A percentile compares a stretch with the other conserved stretches of the same genome.
Evolutionary conservation across 1,140 invertebrate genomes (phyloP).

Genomic region (Hylaeus volcanicus): DNA sequence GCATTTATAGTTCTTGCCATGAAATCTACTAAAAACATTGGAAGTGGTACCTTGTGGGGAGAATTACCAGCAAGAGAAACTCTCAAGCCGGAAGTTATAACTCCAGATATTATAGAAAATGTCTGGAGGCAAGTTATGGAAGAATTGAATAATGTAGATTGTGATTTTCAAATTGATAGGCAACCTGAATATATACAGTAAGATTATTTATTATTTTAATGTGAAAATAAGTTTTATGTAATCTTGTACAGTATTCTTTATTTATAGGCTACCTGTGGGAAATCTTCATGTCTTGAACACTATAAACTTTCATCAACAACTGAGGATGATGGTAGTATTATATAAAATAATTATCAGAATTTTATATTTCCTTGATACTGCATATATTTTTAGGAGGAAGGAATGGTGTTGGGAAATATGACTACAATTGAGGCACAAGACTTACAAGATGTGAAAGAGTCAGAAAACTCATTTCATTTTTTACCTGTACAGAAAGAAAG

Average conservation of each 20-base stretch:
- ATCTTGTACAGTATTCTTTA: not conserved
- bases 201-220: constrained; percentile 33
- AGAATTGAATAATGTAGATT: constrained; percentile 72
- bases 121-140: constrained; percentile 78
- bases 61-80: constrained; percentile 75
- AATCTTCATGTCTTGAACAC: constrained; percentile 77
- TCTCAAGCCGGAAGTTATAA: constrained; percentile 78
- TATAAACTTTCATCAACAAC: constrained; percentile 73
- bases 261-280: constrained; percentile 72
- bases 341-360: constrained; percentile 3
- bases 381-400: constrained; percentile 68
- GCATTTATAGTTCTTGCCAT: constrained; percentile 52
- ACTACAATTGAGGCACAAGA: constrained; percentile 66
- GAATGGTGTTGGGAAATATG: constrained; percentile 68
- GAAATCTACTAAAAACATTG: constrained; percentile 73
- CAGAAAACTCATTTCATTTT: constrained; percentile 66
- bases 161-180: constrained; percentile 73
- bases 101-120: constrained; percentile 79
- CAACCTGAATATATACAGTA: constrained; percentile 77
- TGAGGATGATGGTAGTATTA: constrained; percentile 72
- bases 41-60: constrained; percentile 71
- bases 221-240: not conserved
- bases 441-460: constrained; percentile 43
- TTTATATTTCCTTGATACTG: constrained; percentile 1
- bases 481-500: constrained; percentile 57